These are phyloP conservation scores for Cerastis leucographa DNA, from an alignment of 2,888 invertebrate genomes.

Conservation along the genomic window DNA sequence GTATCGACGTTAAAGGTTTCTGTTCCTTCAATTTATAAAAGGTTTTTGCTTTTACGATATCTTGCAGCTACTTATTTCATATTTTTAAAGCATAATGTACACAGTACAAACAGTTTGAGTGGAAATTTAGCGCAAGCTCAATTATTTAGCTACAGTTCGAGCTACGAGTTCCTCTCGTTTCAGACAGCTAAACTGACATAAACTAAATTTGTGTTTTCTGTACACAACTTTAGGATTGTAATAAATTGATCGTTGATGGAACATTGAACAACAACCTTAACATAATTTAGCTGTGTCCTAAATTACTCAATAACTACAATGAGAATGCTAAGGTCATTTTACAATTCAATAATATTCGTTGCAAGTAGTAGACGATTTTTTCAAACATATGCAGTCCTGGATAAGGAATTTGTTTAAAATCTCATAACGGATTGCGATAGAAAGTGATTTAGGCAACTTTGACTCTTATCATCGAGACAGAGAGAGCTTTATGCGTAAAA, in stretches of 20 bases:
- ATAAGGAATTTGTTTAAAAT: not conserved
- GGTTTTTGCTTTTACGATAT: too few species aligned
- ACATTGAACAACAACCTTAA: not conserved
- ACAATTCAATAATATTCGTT: not conserved
- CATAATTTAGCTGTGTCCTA: not conserved
- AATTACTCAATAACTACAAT: not conserved
- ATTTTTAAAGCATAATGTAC: conserved; percentile 32
- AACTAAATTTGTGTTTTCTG: conserved; percentile 64
- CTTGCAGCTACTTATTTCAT: conserved; percentile 14
- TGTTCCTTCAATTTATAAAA: not conserved
- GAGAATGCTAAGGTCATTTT: not conserved
- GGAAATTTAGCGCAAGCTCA: conserved; percentile 73
- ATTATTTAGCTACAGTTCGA: conserved; percentile 71
- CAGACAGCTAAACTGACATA: conserved; percentile 68
- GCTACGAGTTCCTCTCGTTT: conserved; percentile 69
- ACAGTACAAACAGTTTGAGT: conserved; percentile 61
- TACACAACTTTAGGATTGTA: conserved; percentile 46
- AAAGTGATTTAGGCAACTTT: not conserved
- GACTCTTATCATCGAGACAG: not conserved
- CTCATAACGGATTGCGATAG: not conserved
- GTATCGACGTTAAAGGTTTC: not conserved
- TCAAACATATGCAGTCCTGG: not conserved
- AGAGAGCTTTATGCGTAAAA: not conserved
- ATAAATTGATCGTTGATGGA: conserved; percentile 21
- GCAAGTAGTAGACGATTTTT: not conserved